A percentile compares a stretch with the other conserved stretches of the same genome.
phyloP scores from a whole-genome alignment of 2,113 vertebrate genomes.

The Cnemophilus loriae region DNA sequence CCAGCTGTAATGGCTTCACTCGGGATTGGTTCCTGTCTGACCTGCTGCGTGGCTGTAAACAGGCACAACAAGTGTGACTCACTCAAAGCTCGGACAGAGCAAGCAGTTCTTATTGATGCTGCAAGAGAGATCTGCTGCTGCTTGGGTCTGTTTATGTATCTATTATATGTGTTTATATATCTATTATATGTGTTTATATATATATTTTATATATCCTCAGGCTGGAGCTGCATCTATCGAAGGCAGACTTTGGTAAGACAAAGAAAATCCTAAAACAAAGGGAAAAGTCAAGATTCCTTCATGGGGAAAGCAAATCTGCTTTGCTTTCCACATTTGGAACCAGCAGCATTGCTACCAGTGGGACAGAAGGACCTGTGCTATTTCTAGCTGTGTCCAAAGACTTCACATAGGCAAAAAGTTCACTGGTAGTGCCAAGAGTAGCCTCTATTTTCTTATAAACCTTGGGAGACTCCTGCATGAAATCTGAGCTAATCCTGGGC shows the following conservation, averaged over 20 bases:
- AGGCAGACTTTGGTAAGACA: background rate
- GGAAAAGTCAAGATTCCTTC: background rate
- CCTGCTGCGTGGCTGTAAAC: background rate
- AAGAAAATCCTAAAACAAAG: background rate
- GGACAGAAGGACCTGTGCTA: background rate
- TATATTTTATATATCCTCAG: background rate
- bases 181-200: background rate
- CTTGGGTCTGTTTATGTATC: background rate
- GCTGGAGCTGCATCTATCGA: background rate
- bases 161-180: background rate
- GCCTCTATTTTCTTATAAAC: background rate
- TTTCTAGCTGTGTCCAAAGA: background rate
- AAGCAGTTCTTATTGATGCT: background rate
- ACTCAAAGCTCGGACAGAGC: background rate
- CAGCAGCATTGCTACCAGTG: background rate
- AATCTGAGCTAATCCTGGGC: background rate
- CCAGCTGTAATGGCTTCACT: background rate
- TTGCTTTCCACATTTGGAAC: background rate
- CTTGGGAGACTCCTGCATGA: background rate
- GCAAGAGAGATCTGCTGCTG: background rate
- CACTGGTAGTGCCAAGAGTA: background rate
- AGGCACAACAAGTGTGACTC: background rate
- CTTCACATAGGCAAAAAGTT: background rate
- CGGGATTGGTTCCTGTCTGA: background rate
- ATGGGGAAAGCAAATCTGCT: background rate